A percentile compares a stretch with the other conserved stretches of the same genome.
phyloP scores from a whole-genome alignment of 1,140 invertebrate species.

The Nautilus pompilius region DNA sequence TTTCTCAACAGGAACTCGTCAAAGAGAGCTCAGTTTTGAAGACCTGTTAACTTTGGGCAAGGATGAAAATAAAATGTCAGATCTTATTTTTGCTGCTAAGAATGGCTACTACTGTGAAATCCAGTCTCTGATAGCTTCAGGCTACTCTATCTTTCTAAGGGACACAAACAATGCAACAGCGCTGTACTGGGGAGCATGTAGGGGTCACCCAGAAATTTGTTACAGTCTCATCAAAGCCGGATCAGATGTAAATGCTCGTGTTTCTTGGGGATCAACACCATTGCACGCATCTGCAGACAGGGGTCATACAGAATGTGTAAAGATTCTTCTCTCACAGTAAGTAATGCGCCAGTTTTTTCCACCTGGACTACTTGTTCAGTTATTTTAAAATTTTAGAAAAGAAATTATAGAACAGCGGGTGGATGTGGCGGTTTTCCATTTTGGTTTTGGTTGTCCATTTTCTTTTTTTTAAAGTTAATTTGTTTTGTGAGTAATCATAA shows the following conservation, averaged over 20 bases:
- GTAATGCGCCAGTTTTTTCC: neutral
- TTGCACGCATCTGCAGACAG: slow-evolving; percentile 35
- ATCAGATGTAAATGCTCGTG: slow-evolving; percentile 28
- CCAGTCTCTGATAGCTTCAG: slow-evolving; percentile 9
- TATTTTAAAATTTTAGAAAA: no score
- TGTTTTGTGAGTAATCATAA: no score
- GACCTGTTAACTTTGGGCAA: no score
- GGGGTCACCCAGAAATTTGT: slow-evolving; percentile 27
- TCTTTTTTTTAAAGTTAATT: no score
- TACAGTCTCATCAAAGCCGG: slow-evolving; percentile 19
- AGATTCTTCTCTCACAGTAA: slow-evolving; percentile 27
- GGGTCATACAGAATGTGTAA: slow-evolving; percentile 31
- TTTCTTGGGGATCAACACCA: slow-evolving; percentile 34
- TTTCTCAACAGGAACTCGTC: no score
- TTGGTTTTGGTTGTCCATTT: no score
- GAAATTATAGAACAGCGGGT: no score
- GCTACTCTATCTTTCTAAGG: slow-evolving; percentile 11
- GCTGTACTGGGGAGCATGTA: slow-evolving; percentile 36
- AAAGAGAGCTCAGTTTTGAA: no score
- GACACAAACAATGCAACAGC: slow-evolving; percentile 28
- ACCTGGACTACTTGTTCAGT: no score
- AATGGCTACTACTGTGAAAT: slow-evolving; percentile 12
- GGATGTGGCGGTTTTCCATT: no score
- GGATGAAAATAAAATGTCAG: slow-evolving; percentile 6
- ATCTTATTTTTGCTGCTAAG: slow-evolving; percentile 16